A percentile compares a stretch with the other conserved stretches of the same genome.
Evolutionary conservation across 2,888 invertebrate genomes (phyloP).

Genomic region (Stenotaenia linearis): DNA sequence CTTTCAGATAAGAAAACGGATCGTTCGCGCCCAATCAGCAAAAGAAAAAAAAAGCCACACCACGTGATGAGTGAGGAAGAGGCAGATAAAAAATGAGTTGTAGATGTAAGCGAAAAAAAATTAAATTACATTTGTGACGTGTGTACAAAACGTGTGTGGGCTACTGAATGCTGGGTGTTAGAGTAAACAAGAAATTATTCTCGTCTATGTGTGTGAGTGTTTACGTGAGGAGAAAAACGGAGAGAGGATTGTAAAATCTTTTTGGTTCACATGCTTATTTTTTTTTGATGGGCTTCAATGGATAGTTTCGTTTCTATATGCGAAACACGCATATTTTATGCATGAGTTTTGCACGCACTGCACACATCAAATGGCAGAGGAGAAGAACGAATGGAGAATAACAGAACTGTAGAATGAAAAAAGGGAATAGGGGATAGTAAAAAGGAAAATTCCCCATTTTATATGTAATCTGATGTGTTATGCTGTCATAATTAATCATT

Average conservation of each 20-base stretch:
- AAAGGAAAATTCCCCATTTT: conserved; percentile 15
- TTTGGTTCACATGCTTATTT: conserved; percentile 16
- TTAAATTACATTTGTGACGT: conserved; percentile 28
- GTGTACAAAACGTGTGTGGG: conserved; percentile 3
- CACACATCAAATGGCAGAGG: conserved; percentile 34
- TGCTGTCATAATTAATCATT: conserved; percentile 42
- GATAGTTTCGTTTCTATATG: conserved; percentile 24
- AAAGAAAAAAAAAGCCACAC: conserved; percentile 14
- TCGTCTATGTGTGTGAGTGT: not conserved
- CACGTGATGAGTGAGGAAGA: conserved; percentile 24
- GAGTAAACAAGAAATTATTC: conserved; percentile 22
- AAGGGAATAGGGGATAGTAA: conserved; percentile 33
- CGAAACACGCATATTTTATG: conserved; percentile 24
- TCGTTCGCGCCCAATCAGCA: conserved; percentile 27
- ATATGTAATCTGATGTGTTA: conserved; percentile 13
- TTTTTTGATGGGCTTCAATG: conserved; percentile 26
- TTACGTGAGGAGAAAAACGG: conserved; percentile 26
- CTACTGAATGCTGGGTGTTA: conserved; percentile 10
- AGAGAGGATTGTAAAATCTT: conserved; percentile 24
- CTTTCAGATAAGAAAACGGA: conserved; percentile 24
- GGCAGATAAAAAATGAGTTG: conserved; percentile 16
- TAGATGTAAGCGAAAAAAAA: conserved; percentile 27
- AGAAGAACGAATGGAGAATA: conserved; percentile 38
- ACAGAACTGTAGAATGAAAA: conserved; percentile 36
- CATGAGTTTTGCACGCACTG: conserved; percentile 33